These are phyloP conservation scores for pig (Sus scrofa) DNA, from an alignment of 2,113 vertebrate genomes.

Conservation along the genomic window T2T-Sscrofa CM000825.6:59805001-59805500, in stretches of 20 bases:
- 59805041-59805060: too few species aligned
- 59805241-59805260: not conserved
- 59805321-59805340: not conserved
- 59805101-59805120: too few species aligned
- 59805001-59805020: too few species aligned
- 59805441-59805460: not conserved
- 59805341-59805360: not conserved
- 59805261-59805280: not conserved
- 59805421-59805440: rapidly evolving
- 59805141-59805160: too few species aligned
- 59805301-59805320: not conserved
- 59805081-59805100: too few species aligned
- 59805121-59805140: too few species aligned
- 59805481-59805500: rapidly evolving
- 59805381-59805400: not conserved
- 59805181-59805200: too few species aligned
- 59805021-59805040: too few species aligned
- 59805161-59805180: too few species aligned
- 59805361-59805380: not conserved
- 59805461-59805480: not conserved
- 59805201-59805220: too few species aligned
- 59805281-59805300: not conserved
- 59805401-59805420: not conserved
- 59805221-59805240: too few species aligned
- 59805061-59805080: too few species aligned